Evolutionary conservation across 2,888 invertebrate genomes (phyloP), one percentile per base, ranked within the genome.

Genomic region (Leptopilina drosophilae): DNA sequence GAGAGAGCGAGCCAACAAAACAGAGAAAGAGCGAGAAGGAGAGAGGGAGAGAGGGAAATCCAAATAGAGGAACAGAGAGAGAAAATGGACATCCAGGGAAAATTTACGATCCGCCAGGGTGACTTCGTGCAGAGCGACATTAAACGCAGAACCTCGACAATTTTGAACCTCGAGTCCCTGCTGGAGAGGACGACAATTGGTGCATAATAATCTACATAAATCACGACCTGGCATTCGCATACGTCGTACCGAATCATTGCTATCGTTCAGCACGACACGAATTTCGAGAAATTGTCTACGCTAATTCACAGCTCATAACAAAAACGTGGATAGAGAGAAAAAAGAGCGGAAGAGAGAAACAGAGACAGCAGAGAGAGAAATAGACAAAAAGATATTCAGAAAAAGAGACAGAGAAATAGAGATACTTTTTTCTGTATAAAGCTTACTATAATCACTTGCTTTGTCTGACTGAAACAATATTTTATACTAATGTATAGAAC

Each of bases 141-240:
- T 81, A 80, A 84, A 82, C 76, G 82, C 85, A 81, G 76, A 79
- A 56, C 79, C 73, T 77, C 81, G 66, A 78, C 80, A 76, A 82
- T 77, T 76, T 76, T 75, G 79, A 82, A 80, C 77, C 77, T 82
- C 78, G 76, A 59, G 76, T 78, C 77, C 76, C 78, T 80, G 59
- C 78, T 49, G 69, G 69, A 69, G 69, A 62, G 78, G 64, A 78
- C 80, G 83, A 81, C 82, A 87, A 85, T 86, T 84, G 82, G 84
- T 83, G 84, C 82, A 81, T 82, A 82, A 84, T 85, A 83, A 85
- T 79, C 84, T 77, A 79, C 85, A 83, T 85, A 85, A 87, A 87
- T 87, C 86, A 85, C 80, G 49, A 82, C 75, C 76, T 82, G 77
- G 73, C 73, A 73, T 73, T 73, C 73, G 56, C 73, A 73, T 73